A percentile compares a stretch with the other conserved stretches of the same genome.
Evolutionary conservation across 2,888 invertebrate genomes (phyloP).

Genomic region (Torymus auratus): DNA sequence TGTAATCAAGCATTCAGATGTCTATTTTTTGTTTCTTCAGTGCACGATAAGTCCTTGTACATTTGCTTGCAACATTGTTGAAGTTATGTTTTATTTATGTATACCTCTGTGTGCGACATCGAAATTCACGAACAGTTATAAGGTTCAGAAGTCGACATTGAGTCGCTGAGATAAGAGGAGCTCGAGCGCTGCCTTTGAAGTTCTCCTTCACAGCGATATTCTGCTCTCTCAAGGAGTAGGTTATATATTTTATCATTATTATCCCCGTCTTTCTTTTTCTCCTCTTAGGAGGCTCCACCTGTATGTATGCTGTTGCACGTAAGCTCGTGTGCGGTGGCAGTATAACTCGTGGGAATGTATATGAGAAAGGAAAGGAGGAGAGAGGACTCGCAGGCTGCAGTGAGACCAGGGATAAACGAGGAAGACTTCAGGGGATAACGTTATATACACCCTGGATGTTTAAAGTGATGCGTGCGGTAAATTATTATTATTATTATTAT

Average conservation of each 20-base stretch:
- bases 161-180: conserved; percentile 11
- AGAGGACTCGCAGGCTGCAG: background rate
- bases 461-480: background rate
- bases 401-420: conserved; percentile 21
- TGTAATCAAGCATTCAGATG: conserved; percentile 11
- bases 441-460: conserved; percentile 3
- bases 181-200: background rate
- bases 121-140: conserved; percentile 4
- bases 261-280: background rate
- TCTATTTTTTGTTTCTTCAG: conserved; percentile 4
- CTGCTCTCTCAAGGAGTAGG: background rate
- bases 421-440: conserved; percentile 28
- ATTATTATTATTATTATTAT: background rate
- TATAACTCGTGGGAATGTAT: conserved; percentile 38
- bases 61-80: background rate
- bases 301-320: background rate
- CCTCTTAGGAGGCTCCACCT: background rate
- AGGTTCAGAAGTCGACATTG: background rate
- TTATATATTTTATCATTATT: conserved; percentile 5
- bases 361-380: background rate
- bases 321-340: conserved; percentile 28
- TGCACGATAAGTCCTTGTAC: conserved; percentile 38
- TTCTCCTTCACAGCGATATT: background rate
- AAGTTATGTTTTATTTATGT: background rate
- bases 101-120: conserved; percentile 34